Evolutionary conservation across 2,888 invertebrate genomes (phyloP), one percentile per base, ranked within the genome.

Genomic region (Gymnoscelis rufifasciata): DNA sequence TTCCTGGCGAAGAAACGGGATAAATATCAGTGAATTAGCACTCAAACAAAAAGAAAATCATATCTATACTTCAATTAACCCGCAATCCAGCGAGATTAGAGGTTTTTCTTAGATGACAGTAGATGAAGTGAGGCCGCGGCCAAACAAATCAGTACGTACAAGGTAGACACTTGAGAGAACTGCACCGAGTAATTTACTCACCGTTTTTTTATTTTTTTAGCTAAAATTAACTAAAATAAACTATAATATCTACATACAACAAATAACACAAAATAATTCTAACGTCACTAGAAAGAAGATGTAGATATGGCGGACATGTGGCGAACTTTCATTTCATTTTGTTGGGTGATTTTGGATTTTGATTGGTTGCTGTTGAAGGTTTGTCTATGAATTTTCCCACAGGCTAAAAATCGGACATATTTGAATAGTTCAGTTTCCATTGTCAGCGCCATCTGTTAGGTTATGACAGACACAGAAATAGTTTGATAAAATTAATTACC

Each of bases 301-400:
- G 78, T 77, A 83, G 79, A 70, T 82, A 82, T 86, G 83, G 83
- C 83, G 83, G 83, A 86, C 84, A 83, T 86, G 83, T 83, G 82
- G 81, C 78, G 79, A 74, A 80, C 83, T 83, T 83, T 81, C 81
- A 78, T 80, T 68, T 69, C 61, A 64, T 70, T 65, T 69, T 64
- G 65, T 66, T 64, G 63, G 43, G 45, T 40, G 49, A 56, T 50
- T 51, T 48, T 29, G 27, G 19, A 43, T 43, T 52, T 43, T 57
- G 57, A 57, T 57, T 55, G 55, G 55, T 38, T 47, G 39, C 40
- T 43, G 43, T 40, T 44, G 42, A 31, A 47, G 38, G 14, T 4
- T 55, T 47, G 50, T 55, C 52, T 53, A 52, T 52, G 51, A 39
- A 30, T 42, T 45, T 46, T 26, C 46, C 52, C 51, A 52, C 53